Base-by-base conservation (phyloP, 2,113 vertebrate species). In the Blennius ocellaris region DNA sequence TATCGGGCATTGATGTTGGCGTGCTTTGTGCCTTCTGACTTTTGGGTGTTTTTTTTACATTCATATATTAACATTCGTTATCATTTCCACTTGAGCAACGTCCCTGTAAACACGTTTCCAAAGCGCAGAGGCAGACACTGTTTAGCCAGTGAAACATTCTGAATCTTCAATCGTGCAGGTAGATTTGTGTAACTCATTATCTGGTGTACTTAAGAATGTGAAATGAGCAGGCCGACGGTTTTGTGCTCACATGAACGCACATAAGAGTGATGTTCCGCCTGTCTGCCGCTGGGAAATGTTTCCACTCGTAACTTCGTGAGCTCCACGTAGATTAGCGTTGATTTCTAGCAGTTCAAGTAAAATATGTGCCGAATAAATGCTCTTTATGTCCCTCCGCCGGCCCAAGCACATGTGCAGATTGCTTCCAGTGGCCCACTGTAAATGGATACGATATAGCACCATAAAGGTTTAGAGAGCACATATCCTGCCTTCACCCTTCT, bases 301-400 rank as follows among this genome's bases (percentile, higher is more conserved):
- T 85, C 50, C 14, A 38, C 77, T 49, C 53, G 21, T 48, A 57
- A 50, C 17, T 67, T 70, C 59, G 44, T 82, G 39, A 64, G 48
- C 57, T 56, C 56, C 45, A 52, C 12, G 6, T 3, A 37, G 61
- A 51, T 16, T 37, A 5, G 38, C 37, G 21, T 15, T 49, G 44
- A 71, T 73, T 65, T 78, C 58, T 41, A 38, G 39, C 11, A 36
- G 37, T 78, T 62, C 36, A 59, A 63, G 55, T 59, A 37, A 80
- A 74, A 81, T 75, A 82, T 16, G 56, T 51, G 53, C 63, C 65
- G 54, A 80, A 77, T 57, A 39, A 76, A 64, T 72, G 40, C 41
- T 45, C 11, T 52, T 56, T 14, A 41, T 40, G 15, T 15, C 43
- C 5, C n/a, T 37, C 6, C 16, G 6, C 14, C 43, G 16, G 44